A percentile compares a stretch with the other conserved stretches of the same genome.
Evolutionary conservation across 2,113 vertebrate species (phyloP).

Genomic region (Toxotes jaculatrix): DNA sequence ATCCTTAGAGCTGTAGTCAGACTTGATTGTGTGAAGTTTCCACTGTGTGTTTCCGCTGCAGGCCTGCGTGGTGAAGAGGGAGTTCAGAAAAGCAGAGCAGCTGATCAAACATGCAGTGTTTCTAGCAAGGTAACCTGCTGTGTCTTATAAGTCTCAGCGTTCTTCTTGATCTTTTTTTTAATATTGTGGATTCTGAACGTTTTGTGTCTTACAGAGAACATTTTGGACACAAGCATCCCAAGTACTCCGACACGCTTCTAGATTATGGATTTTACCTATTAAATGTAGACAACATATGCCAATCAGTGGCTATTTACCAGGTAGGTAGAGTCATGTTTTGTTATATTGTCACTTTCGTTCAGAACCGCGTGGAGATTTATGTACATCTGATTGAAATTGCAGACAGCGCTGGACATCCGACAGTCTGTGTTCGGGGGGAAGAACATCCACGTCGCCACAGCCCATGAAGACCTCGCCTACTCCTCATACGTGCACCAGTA

Average conservation of each 20-base stretch:
- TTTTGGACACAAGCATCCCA: constrained; percentile 98
- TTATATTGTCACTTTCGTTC: neutral
- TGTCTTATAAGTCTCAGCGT: neutral
- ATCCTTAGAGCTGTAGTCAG: neutral
- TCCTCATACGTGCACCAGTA: constrained; percentile 99
- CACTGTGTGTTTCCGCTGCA: constrained; percentile 64
- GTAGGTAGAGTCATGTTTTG: constrained; percentile 67
- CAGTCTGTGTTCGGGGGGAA: constrained; percentile 99
- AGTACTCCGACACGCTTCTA: constrained; percentile 97
- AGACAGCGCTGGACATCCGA: constrained; percentile 98
- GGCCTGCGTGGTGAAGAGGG: constrained; percentile 98
- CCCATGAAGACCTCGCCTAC: constrained; percentile 97
- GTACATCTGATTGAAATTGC: neutral
- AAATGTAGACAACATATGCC: constrained; percentile 99
- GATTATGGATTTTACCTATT: constrained; percentile 99
- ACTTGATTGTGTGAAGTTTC: neutral
- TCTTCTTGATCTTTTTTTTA: neutral
- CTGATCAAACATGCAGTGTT: constrained; percentile 99
- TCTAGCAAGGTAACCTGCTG: constrained; percentile 90
- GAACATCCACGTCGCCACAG: constrained; percentile 98
- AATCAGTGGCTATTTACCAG: constrained; percentile 99
- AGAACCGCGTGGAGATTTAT: neutral
- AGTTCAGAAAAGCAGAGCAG: constrained; percentile 98
- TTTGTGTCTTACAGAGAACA: constrained; percentile 89
- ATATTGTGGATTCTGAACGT: neutral